A percentile compares a stretch with the other conserved stretches of the same genome.
phyloP scores from a whole-genome alignment of 2,888 invertebrate genomes.

The Synanthedon vespiformis region DNA sequence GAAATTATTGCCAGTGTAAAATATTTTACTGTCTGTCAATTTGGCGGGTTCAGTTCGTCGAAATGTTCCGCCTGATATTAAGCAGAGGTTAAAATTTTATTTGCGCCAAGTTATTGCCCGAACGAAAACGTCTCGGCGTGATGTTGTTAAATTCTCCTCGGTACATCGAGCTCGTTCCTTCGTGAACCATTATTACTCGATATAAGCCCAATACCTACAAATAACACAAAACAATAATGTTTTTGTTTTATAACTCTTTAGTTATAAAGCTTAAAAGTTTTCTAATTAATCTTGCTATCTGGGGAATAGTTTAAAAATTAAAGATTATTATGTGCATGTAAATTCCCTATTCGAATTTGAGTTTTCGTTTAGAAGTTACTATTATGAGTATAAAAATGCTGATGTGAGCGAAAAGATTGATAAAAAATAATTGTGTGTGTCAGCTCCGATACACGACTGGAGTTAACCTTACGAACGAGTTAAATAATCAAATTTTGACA shows the following conservation, averaged over 20 bases:
- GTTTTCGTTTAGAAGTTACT: no score
- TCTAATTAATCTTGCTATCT: no score
- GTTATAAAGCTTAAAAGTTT: not conserved
- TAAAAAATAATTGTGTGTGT: no score
- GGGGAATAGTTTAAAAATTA: no score
- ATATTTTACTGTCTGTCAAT: slow-evolving; percentile 70
- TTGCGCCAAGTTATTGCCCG: slow-evolving; percentile 50
- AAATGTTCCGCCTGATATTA: slow-evolving; percentile 56
- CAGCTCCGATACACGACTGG: no score
- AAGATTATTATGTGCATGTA: no score
- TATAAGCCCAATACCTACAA: slow-evolving; percentile 53
- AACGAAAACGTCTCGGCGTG: slow-evolving; percentile 35
- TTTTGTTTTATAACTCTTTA: no score
- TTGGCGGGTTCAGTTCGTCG: slow-evolving; percentile 43
- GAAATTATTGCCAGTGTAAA: slow-evolving; percentile 66
- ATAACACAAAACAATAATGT: slow-evolving; percentile 36
- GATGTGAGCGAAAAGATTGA: no score
- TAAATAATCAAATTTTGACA: no score
- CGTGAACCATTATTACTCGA: slow-evolving; percentile 44
- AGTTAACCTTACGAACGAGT: no score
- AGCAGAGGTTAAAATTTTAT: slow-evolving; percentile 69
- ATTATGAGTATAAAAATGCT: no score
- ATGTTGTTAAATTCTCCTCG: slow-evolving; percentile 43
- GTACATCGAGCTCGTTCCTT: slow-evolving; percentile 33
- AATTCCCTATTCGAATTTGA: no score